phyloP scores from a whole-genome alignment of 1,140 invertebrate species.

The Zaprionus gabonicus region DNA sequence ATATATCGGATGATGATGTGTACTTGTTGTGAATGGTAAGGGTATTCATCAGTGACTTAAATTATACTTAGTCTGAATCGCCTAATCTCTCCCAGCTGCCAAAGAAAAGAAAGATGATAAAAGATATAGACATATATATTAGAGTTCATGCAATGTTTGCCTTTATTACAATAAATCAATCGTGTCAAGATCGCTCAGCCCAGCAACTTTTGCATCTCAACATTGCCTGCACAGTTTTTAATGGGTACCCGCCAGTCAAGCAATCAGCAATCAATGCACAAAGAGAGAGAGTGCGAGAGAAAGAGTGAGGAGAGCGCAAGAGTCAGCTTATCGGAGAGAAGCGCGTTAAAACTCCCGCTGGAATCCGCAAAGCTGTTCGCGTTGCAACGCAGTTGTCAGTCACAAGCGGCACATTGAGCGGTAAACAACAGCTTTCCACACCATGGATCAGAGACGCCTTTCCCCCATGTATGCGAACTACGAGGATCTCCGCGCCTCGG shows the following conservation, averaged over 20 bases:
- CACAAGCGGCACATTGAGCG: background rate
- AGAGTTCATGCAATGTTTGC: background rate
- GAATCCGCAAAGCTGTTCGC: background rate
- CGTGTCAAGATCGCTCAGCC: background rate
- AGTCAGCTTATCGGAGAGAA: background rate
- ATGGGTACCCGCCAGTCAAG: background rate
- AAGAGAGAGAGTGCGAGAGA: background rate
- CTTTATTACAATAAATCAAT: background rate
- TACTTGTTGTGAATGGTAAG: conserved; percentile 46
- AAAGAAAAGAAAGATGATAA: too few species aligned
- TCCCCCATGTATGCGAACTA: conserved; percentile 64
- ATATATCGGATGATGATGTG: conserved; percentile 36
- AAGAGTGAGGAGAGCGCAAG: background rate
- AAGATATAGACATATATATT: too few species aligned
- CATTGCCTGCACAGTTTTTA: background rate
- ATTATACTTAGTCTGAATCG: too few species aligned
- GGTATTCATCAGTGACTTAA: background rate
- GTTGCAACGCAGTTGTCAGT: background rate
- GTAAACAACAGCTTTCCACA: background rate
- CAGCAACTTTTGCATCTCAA: background rate
- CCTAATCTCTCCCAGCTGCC: too few species aligned
- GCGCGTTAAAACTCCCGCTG: conserved; percentile 1
- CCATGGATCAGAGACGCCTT: conserved; percentile 30
- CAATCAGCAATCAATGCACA: background rate
- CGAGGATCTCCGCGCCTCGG: conserved; percentile 62